Conservation (phyloP, 2,113 vertebrate species). For the Apeltes quadracus region DNA sequence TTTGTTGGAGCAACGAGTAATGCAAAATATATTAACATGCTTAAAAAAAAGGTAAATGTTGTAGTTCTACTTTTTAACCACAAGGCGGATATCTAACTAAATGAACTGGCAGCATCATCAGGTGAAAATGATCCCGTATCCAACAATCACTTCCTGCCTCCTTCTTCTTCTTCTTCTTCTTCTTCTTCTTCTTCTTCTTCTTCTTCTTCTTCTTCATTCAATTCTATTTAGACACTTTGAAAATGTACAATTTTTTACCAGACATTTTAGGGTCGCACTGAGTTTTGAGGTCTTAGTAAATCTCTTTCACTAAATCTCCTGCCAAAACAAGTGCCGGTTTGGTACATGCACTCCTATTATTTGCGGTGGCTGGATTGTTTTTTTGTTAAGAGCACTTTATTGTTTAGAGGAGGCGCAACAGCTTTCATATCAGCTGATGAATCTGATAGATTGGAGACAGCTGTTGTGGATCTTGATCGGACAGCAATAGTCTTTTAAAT, state of each 20-base stretch:
- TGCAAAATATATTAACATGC: not conserved
- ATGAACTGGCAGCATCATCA: slow-evolving; percentile 16
- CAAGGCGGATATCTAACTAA: slow-evolving; percentile 68
- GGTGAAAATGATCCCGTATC: not conserved
- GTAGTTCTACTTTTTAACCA: slow-evolving; percentile 47
- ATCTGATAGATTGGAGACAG: not conserved
- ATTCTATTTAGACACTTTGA: not conserved
- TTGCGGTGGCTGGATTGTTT: not conserved
- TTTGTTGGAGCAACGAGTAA: not conserved
- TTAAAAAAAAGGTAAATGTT: not conserved
- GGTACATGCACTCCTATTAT: not conserved
- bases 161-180: not conserved
- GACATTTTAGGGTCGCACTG: not conserved
- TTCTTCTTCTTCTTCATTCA: not conserved
- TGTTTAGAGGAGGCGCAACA: not conserved
- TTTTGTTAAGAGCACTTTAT: not conserved
- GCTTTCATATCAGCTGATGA: not conserved
- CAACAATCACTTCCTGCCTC: not conserved
- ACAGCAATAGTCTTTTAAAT: not conserved
- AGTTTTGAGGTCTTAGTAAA: not conserved
- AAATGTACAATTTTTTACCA: not conserved
- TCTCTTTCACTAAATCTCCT: not conserved
- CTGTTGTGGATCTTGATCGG: not conserved
- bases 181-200: too few species aligned
- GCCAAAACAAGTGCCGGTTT: not conserved